Base-by-base conservation (phyloP, 1,140 invertebrate genomes). In the Hyposmocoma kahamanoa region DNA sequence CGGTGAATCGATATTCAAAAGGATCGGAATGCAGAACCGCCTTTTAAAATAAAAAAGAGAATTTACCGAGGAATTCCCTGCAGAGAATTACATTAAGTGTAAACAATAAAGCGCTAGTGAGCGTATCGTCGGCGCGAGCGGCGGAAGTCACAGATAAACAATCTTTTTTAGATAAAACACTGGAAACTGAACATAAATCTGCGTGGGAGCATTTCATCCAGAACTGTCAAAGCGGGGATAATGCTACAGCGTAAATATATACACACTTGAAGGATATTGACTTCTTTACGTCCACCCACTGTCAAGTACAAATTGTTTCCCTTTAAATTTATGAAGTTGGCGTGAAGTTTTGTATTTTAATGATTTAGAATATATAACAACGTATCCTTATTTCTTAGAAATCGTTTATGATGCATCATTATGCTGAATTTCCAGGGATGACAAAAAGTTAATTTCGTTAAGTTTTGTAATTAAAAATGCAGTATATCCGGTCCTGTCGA, bases 81-180 rank as follows among this genome's bases (percentile, higher is more conserved):
- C 75, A 72, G 82, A 73, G 81, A 84, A 84, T 84, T 79, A 77
- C 73, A 84, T 84, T 84, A 81, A 78, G 74, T 77, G 81, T 81
- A 79, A 82, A 84, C 76, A 82, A 84, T 79, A 76, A 77, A 80
- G 69, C 62, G 68, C 57, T 70, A 75, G 75, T 61, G 72, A 69
- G 78, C 74, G 74, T 84, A 82, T 84, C 78, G 71, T 69, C 57
- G 56, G 70, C 61, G 66, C 71, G 72, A 67, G 70, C 77, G 77
- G 80, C 81, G 81, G 77, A 84, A 80, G 73, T 72, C 54, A 53
- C 67, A 77, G 75, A 82, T 84, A 84, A 84, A 82, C 78, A 83
- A 78, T 80, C 73, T 80, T 79, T 80, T 79, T 75, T 75, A 80
- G 77, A 81, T 81, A 84, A 84, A 77, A 77, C 59, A 62, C 66